A percentile compares a stretch with the other conserved stretches of the same genome.
Evolutionary conservation across 2,888 invertebrate species (phyloP).

Genomic region (Monoplex corrugatus): DNA sequence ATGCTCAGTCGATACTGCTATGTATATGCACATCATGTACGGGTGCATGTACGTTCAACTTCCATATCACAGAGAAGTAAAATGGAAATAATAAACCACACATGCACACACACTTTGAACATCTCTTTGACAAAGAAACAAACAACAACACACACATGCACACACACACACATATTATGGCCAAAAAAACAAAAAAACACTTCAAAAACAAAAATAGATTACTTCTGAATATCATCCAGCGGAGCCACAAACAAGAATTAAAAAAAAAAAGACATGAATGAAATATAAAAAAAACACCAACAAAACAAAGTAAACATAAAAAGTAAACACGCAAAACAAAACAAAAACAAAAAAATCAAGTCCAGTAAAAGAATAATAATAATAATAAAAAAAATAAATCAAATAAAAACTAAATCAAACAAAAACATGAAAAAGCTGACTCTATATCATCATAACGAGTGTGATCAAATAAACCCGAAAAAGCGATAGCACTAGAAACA

Average conservation of each 20-base stretch:
- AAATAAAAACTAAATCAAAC: not conserved
- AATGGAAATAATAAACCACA: too few species aligned
- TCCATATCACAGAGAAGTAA: not conserved
- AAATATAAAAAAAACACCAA: too few species aligned
- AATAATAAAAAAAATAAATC: not conserved
- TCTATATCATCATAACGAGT: not conserved
- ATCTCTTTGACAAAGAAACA: not conserved
- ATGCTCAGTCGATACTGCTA: too few species aligned
- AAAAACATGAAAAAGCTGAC: not conserved
- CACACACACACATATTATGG: not conserved
- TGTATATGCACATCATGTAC: too few species aligned
- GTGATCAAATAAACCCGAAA: not conserved
- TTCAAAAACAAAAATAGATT: too few species aligned
- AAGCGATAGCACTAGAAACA: constrained; percentile 8
- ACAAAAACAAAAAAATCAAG: not conserved
- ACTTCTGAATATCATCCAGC: too few species aligned
- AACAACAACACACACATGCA: not conserved
- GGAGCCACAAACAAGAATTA: not conserved
- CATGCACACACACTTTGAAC: too few species aligned
- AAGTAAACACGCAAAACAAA: not conserved
- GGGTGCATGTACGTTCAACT: too few species aligned
- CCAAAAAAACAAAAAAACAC: too few species aligned
- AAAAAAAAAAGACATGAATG: too few species aligned
- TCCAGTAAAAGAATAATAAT: not conserved
- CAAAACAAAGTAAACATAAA: not conserved